These are phyloP conservation scores for Erythrocercus mccallii DNA, from an alignment of 2,113 vertebrate species.

Conservation along the genomic window DNA sequence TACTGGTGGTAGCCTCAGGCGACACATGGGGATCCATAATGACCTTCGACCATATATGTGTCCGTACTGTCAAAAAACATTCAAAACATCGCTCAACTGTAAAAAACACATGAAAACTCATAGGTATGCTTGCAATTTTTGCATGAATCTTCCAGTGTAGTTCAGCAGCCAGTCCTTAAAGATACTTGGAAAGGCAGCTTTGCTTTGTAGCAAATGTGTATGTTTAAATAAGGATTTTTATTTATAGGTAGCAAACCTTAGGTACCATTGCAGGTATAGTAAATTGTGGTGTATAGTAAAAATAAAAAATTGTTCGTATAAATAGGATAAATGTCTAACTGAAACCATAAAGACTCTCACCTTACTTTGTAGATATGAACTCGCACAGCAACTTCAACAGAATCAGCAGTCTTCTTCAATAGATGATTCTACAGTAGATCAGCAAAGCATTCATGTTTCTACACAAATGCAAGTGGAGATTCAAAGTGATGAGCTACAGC, in stretches of 20 bases:
- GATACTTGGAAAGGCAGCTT: not conserved
- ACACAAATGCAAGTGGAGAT: conserved; percentile 88
- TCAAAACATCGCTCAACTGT: conserved; percentile 97
- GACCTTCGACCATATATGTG: conserved; percentile 97
- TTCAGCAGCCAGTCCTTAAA: not conserved
- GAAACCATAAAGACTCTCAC: not conserved
- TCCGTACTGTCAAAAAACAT: conserved; percentile 98
- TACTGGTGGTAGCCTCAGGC: conserved; percentile 91
- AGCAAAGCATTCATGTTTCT: conserved; percentile 72
- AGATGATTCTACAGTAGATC: conserved; percentile 78
- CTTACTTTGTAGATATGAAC: conserved; percentile 82
- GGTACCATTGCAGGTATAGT: not conserved
- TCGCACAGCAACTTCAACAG: conserved; percentile 93
- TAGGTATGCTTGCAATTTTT: conserved; percentile 69
- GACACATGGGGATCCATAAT: conserved; percentile 97
- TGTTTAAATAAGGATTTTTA: not conserved
- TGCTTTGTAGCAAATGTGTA: not conserved
- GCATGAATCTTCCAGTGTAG: not conserved
- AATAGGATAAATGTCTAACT: not conserved
- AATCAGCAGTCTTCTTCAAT: conserved; percentile 75
- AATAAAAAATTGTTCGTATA: not conserved
- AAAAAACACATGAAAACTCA: conserved; percentile 99
- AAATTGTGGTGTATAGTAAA: not conserved
- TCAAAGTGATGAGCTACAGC: conserved; percentile 79
- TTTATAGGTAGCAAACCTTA: not conserved